These are phyloP conservation scores for Lacerta bilineata DNA, from an alignment of 2,797 vertebrate genomes.

Conservation along the genomic window DNA sequence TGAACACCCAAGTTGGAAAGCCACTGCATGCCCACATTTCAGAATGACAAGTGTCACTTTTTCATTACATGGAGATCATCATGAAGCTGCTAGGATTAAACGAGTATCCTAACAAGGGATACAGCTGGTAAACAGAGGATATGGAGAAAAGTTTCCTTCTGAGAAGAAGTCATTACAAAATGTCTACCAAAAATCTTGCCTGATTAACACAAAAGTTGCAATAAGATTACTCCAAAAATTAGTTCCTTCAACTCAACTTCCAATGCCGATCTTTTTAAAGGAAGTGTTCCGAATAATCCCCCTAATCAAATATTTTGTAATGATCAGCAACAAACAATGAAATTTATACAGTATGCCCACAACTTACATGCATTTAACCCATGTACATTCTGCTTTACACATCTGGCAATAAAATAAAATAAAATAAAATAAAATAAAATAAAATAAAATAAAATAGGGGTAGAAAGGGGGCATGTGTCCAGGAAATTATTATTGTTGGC, in stretches of 20 bases:
- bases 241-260: background rate
- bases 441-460: no score
- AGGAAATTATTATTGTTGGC: no score
- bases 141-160: slow-evolving; percentile 46
- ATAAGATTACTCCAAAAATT: background rate
- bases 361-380: no score
- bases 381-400: no score
- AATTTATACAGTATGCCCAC: no score
- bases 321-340: background rate
- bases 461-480: no score
- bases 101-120: background rate
- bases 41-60: background rate
- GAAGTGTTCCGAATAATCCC: background rate
- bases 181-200: background rate
- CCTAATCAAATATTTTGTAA: background rate
- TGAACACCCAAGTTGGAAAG: background rate
- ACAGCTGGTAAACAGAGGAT: slow-evolving; percentile 32
- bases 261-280: background rate
- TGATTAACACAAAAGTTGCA: slow-evolving; percentile 2
- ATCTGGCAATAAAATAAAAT: no score
- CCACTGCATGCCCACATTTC: background rate
- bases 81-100: slow-evolving; percentile 26
- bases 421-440: no score
- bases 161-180: background rate
- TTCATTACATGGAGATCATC: background rate